Evolutionary conservation across 2,113 vertebrate genomes (phyloP).

Genomic region (Siniperca knerii): DNA sequence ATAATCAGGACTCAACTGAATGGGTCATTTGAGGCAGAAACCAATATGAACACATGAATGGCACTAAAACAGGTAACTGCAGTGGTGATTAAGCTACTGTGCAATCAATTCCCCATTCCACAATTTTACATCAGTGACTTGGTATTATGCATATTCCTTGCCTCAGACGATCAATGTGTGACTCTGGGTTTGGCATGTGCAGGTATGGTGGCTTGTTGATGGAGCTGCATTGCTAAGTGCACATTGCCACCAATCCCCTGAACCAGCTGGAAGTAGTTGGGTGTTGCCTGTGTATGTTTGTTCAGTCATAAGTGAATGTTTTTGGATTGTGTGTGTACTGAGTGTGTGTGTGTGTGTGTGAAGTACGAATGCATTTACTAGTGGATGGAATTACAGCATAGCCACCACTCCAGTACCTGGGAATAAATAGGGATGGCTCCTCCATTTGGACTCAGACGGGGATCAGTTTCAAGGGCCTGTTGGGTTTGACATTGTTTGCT

Average conservation of each 20-base stretch:
- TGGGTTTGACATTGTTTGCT: constrained; percentile 70
- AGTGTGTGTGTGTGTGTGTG: constrained; percentile 34
- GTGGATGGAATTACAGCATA: constrained; percentile 70
- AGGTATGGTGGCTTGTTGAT: constrained; percentile 76
- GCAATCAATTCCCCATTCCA: constrained; percentile 32
- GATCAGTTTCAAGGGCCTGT: constrained; percentile 74
- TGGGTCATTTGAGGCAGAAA: constrained; percentile 22
- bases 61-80: constrained; percentile 32
- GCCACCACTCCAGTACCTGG: constrained; percentile 45
- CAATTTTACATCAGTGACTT: constrained; percentile 50
- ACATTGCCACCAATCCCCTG: constrained; percentile 50
- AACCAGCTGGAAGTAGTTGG: constrained; percentile 49
- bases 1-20: constrained; percentile 34
- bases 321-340: constrained; percentile 30
- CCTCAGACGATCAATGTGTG: constrained; percentile 58
- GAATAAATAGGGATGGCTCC: constrained; percentile 54
- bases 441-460: constrained; percentile 58
- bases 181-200: constrained; percentile 59
- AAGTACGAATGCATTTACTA: constrained; percentile 70
- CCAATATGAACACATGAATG: constrained; percentile 28
- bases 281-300: constrained; percentile 38
- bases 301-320: constrained; percentile 52
- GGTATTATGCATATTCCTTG: constrained; percentile 42
- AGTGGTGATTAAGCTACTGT: constrained; percentile 35
- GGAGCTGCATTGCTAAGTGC: constrained; percentile 73